Evolutionary conservation across 2,888 invertebrate genomes (phyloP).

Genomic region (Myathropa florea): DNA sequence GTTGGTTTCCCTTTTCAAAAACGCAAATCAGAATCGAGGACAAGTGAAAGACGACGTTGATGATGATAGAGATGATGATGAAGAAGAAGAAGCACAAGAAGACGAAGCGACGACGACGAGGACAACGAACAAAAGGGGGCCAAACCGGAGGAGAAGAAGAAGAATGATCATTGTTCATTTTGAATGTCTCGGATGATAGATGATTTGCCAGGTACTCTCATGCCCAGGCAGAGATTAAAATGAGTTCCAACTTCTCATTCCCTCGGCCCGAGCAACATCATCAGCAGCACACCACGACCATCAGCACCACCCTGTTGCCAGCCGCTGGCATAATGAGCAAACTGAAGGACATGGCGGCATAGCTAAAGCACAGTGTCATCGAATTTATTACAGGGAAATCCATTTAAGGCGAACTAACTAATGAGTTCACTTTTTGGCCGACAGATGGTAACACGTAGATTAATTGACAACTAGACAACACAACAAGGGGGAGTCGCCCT

Average conservation of each 20-base stretch:
- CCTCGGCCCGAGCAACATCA: neutral
- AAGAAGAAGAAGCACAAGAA: constrained; percentile 22
- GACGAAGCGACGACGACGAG: constrained; percentile 14
- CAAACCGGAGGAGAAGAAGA: constrained; percentile 26
- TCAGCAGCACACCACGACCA: neutral
- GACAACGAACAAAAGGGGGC: neutral
- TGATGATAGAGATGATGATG: constrained; percentile 65
- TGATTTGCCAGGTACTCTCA: constrained; percentile 62
- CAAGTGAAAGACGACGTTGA: constrained; percentile 57
- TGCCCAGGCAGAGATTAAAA: constrained; percentile 47
- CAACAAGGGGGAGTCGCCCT: constrained; percentile 47
- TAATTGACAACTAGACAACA: constrained; percentile 68
- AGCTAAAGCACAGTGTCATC: constrained; percentile 51
- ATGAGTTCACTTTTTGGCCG: constrained; percentile 68
- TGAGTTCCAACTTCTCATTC: constrained; percentile 19
- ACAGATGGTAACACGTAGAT: constrained; percentile 71
- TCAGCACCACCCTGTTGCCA: neutral
- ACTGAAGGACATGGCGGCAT: constrained; percentile 44
- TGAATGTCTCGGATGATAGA: constrained; percentile 65
- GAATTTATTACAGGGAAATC: constrained; percentile 62
- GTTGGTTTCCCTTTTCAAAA: constrained; percentile 54
- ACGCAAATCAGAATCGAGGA: constrained; percentile 66
- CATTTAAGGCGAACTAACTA: constrained; percentile 63
- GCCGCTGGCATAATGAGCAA: constrained; percentile 33
- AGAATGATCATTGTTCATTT: constrained; percentile 69